Conservation (phyloP, 2,113 vertebrate genomes). For the Chloroceryle aenea region DNA sequence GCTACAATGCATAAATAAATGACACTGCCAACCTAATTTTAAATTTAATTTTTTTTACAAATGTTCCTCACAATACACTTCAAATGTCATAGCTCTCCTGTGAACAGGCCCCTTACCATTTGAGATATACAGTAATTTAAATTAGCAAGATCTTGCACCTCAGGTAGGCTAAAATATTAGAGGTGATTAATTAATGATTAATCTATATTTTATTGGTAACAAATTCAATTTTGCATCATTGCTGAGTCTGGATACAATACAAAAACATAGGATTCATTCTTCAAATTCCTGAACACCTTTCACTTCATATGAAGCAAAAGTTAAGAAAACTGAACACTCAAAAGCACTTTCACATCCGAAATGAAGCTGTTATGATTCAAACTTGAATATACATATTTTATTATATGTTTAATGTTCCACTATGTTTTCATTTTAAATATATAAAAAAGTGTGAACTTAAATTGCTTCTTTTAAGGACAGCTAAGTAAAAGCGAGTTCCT, state of each 20-base stretch:
- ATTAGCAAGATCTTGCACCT: background rate
- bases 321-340: background rate
- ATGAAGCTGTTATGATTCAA: background rate
- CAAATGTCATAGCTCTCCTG: background rate
- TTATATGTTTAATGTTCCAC: background rate
- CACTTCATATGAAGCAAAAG: background rate
- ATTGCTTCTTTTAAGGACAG: background rate
- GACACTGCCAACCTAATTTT: background rate
- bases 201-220: background rate
- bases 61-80: background rate
- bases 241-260: background rate
- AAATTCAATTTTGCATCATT: background rate
- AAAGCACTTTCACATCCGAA: background rate
- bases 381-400: background rate
- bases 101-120: background rate
- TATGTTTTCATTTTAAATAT: background rate
- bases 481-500: background rate
- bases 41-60: conserved; percentile 19
- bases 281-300: background rate
- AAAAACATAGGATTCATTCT: background rate
- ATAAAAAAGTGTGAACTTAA: background rate
- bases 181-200: background rate
- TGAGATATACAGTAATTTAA: background rate
- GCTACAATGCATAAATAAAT: conserved; percentile 18
- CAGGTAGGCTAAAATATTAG: background rate